Conservation (phyloP, 30 jellyfish, hydroid and myxozoan species). For the Morbakka virulenta region DNA sequence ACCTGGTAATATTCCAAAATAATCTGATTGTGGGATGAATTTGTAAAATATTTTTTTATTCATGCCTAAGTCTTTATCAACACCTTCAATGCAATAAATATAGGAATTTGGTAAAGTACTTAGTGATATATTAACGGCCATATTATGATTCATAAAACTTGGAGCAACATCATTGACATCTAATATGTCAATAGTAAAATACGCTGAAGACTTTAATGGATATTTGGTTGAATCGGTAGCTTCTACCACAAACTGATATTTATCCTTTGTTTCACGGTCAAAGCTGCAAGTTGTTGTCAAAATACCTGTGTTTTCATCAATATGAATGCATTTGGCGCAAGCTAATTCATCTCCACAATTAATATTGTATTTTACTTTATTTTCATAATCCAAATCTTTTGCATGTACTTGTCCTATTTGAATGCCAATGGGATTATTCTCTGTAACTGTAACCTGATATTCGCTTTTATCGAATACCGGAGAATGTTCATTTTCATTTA, state of each 20-base stretch:
- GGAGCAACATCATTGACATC: conserved; percentile 91
- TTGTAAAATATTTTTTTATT: conserved; percentile 40
- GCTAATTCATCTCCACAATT: not conserved
- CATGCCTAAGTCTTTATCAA: conserved; percentile 74
- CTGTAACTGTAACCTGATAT: conserved; percentile 18
- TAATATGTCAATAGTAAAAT: conserved; percentile 38
- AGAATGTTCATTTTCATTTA: conserved; percentile 33
- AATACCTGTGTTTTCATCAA: conserved; percentile 28
- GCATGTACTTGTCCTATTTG: not conserved
- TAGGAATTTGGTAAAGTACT: conserved; percentile 59
- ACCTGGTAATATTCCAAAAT: not conserved
- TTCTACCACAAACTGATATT: conserved; percentile 7
- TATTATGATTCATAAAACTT: not conserved
- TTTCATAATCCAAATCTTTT: not conserved
- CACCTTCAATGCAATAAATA: conserved; percentile 42
- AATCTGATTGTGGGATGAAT: not conserved
- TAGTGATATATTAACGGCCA: conserved; percentile 31
- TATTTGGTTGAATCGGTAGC: conserved; percentile 14
- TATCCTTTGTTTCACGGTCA: conserved; percentile 29
- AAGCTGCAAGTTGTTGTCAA: conserved; percentile 1
- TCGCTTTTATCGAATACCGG: conserved; percentile 39
- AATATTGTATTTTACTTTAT: not conserved
- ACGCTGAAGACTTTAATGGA: conserved; percentile 30
- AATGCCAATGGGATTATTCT: not conserved
- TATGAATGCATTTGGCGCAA: not conserved